Base-by-base conservation (phyloP, 2,113 vertebrate genomes). In the Sardina pilchardus region DNA sequence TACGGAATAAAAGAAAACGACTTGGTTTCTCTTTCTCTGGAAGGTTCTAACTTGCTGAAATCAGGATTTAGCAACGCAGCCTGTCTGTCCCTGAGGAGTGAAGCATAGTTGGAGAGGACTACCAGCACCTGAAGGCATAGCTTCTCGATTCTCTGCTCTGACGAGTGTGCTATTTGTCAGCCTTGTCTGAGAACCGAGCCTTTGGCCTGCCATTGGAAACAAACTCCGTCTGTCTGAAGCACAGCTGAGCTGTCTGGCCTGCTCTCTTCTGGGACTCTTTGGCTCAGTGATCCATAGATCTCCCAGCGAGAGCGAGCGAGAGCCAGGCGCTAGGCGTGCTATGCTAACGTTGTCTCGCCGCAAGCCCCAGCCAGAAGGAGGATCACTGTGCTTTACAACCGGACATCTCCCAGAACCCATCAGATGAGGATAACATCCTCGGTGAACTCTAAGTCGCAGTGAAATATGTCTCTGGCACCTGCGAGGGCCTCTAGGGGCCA, bases 221-320 rank as follows among this genome's bases (percentile, higher is more conserved):
- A 34, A 78, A 78, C 71, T 30, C 71, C 4, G 71, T 78, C 71
- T 78, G 71, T 78, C 71, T 78, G 71, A 78, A 16, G 71, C 71
- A 78, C 71, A 78, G 71, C 71, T 78, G 71, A 78, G 71, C 71
- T 78, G 71, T 78, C 71, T 78, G 71, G 71, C 10, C 34, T 34
- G 14, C 39, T 14, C 30, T 78, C 71, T 36, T 36, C 71, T 78
- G 71, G 71, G 71, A 78, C 30, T 36, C 63, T 26, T 34, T 78
- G 71, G 71, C 71, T 78, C 71, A 36, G 30, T 34, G 71, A 34
- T 34, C 30, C 71, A 36, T 34, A 78, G 26, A 34, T 17, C 71
- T 78, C 71, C 71, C 71, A 78, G 8, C 1, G 71, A 78, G 71
- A 78, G 71, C 63, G 9, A 78, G 10, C 16, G 71, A 34, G 19